These are phyloP conservation scores for Neolamprologus kungweensis DNA, from an alignment of 2,113 vertebrate genomes.

Conservation along the genomic window DNA sequence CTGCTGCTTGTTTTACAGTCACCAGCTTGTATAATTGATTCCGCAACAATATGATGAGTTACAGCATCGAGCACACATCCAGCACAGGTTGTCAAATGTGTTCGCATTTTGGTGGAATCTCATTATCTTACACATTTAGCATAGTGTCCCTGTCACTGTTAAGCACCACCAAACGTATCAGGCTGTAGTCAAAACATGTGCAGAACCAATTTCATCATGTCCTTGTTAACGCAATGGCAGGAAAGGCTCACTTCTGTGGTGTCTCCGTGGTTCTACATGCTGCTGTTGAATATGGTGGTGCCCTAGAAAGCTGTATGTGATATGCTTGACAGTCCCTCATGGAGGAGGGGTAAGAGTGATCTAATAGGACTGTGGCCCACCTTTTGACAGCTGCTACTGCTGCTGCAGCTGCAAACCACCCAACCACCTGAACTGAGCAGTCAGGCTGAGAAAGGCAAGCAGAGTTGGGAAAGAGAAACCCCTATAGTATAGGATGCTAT, in stretches of 20 bases:
- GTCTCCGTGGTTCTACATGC: not conserved
- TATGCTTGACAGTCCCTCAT: constrained; percentile 38
- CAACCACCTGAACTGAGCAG: constrained; percentile 40
- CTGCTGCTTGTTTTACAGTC: not conserved
- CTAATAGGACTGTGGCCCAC: constrained; percentile 50
- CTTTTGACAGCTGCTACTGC: constrained; percentile 56
- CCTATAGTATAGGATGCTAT: not conserved
- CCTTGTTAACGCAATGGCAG: not conserved
- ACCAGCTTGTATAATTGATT: not conserved
- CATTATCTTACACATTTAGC: constrained; percentile 19
- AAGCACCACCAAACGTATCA: not conserved
- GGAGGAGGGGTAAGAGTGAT: constrained; percentile 60
- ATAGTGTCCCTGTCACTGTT: not conserved
- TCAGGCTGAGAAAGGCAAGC: not conserved
- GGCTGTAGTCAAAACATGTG: not conserved
- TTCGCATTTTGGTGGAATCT: constrained; percentile 2
- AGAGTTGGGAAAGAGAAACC: not conserved
- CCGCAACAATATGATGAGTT: not conserved
- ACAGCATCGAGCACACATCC: not conserved
- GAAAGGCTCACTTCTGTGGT: not conserved
- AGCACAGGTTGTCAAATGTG: constrained; percentile 4
- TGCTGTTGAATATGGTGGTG: constrained; percentile 26
- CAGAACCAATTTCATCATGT: not conserved
- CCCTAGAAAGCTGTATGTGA: constrained; percentile 53
- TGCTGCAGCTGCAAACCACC: constrained; percentile 6